Base-by-base conservation (phyloP, 2,888 invertebrate species). In the Pheosia tremula region DNA sequence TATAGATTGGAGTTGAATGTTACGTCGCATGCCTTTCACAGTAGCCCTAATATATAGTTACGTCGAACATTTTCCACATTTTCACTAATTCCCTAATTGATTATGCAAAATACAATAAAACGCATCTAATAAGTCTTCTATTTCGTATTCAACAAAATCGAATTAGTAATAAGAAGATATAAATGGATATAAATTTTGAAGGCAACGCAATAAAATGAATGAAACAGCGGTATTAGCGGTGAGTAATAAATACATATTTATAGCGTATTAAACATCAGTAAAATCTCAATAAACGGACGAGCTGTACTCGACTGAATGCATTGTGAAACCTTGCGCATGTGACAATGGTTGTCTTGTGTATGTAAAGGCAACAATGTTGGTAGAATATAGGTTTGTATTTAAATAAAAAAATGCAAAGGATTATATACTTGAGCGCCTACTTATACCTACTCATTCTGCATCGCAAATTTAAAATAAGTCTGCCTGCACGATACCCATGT, bases 171-270 rank as follows among this genome's bases (percentile, higher is more conserved):
- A 83, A 79, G 82, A 80, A 79, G 82, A 24, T 84, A 82, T 82
- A 81, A 78, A 80, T 75, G 80, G 83, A 82, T 80, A 89, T 90
- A 90, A 89, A 90, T 88, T 87, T 84, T 80, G 78, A 81, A 82
- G 74, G 79, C 73, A 77, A 78, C 78, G 87, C 81, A 82, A 89
- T 90, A 91, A 90, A 91, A 86, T 81, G 84, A 84, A 88, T 83
- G 86, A 86, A 90, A 90, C 89, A 82, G 85, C 85, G 82, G 24
- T 87, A 89, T 90, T 90, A 90, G 88, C 82, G 83, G 76, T 75
- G 71, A 74, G 85, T 80, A 80, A 89, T 91, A 91, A 91, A 91
- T 89, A 87, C 81, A 86, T 82, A 90, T 91, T 91, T 91, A 91
- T 89, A 81, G 87, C 86, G 80, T 88, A 90, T 91, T 89, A 89